Evolutionary conservation across 1,140 invertebrate genomes (phyloP).

Genomic region (Nephila pilipes): DNA sequence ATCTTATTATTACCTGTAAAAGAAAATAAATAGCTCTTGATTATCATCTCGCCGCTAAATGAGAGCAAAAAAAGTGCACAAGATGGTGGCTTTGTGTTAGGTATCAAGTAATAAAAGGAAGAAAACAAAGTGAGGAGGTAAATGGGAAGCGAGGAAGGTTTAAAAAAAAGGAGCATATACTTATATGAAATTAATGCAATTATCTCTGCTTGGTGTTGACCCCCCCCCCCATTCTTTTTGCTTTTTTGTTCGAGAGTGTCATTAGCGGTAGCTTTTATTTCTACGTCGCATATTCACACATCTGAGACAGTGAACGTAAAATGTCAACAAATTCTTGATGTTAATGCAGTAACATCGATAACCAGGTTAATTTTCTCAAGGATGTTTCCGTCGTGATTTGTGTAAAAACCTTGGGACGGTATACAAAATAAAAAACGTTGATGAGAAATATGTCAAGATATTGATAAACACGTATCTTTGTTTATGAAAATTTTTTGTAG

Average conservation of each 20-base stretch:
- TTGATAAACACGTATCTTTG: too few relatives aligned
- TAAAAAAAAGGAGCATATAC: background rate
- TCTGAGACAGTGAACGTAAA: background rate
- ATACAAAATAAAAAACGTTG: background rate
- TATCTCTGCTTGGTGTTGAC: background rate
- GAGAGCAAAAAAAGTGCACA: background rate
- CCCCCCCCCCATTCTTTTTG: background rate
- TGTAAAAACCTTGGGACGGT: background rate
- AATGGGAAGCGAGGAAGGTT: background rate
- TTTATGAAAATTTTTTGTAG: too few relatives aligned
- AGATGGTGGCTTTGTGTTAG: background rate
- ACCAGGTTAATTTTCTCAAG: slow-evolving; percentile 4
- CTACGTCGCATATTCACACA: background rate
- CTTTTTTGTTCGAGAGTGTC: background rate
- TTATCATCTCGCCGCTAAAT: background rate
- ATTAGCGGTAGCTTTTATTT: background rate
- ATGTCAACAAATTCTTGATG: slow-evolving; percentile 38
- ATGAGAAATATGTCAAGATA: background rate
- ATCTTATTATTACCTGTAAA: too few relatives aligned
- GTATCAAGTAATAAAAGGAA: background rate
- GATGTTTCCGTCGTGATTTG: background rate
- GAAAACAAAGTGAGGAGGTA: background rate
- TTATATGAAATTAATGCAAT: slow-evolving; percentile 23
- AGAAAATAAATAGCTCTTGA: background rate
- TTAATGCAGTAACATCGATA: background rate